phyloP scores from a whole-genome alignment of 2,888 invertebrate genomes.

The Drosophila melanosoma region DNA sequence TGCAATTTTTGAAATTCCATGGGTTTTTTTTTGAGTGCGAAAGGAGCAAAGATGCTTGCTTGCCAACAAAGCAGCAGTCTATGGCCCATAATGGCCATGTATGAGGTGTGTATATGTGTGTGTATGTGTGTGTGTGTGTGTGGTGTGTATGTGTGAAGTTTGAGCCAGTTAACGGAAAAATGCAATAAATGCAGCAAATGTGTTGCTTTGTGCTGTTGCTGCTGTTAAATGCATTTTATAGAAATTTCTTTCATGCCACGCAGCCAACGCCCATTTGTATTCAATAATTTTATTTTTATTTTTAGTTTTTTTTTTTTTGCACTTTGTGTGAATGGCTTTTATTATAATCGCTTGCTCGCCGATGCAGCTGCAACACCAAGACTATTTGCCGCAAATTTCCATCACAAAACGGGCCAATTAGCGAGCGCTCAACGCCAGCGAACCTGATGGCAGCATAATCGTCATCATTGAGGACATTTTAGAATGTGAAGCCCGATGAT shows the following conservation, averaged over 20 bases:
- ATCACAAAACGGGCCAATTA: constrained; percentile 76
- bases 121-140: constrained; percentile 11
- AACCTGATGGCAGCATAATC: constrained; percentile 63
- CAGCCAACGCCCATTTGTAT: constrained; percentile 55
- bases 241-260: constrained; percentile 59
- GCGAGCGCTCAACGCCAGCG: constrained; percentile 70
- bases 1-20: background rate
- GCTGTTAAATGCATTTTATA: constrained; percentile 78
- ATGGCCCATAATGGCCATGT: constrained; percentile 31
- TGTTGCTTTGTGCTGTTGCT: constrained; percentile 57
- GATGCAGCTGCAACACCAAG: constrained; percentile 21
- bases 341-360: constrained; percentile 52
- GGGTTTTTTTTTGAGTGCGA: background rate
- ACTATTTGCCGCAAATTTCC: constrained; percentile 65
- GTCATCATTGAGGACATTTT: constrained; percentile 31
- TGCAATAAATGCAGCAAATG: constrained; percentile 62
- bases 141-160: constrained; percentile 25
- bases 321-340: constrained; percentile 61
- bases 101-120: constrained; percentile 16
- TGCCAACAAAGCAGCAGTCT: constrained; percentile 45
- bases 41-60: constrained; percentile 25
- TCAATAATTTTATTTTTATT: constrained; percentile 35
- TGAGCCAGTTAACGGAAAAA: constrained; percentile 69
- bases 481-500: constrained; percentile 11
- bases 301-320: constrained; percentile 7